A percentile compares a stretch with the other conserved stretches of the same genome.
Conservation (phyloP, 2,888 invertebrate genomes). For the Vesta saturnalis region DNA sequence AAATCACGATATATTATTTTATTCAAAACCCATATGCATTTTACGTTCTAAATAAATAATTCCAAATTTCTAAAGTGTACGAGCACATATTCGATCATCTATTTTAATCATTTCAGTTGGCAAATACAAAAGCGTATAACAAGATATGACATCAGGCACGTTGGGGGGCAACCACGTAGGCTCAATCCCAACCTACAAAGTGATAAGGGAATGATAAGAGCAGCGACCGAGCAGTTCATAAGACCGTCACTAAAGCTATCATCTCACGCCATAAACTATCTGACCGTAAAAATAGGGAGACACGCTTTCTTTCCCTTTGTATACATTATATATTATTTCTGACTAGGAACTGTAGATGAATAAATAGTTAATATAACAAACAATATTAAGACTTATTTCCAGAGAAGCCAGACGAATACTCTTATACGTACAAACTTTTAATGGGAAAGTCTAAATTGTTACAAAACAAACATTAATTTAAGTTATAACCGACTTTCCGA, state of each 20-base stretch:
- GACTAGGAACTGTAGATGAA: too few relatives aligned
- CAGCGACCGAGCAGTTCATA: conserved; percentile 53
- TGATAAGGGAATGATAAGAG: conserved; percentile 55
- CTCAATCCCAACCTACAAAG: conserved; percentile 51
- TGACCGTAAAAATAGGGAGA: conserved; percentile 58
- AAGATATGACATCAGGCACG: conserved; percentile 32
- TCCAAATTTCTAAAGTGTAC: neutral
- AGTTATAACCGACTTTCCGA: neutral
- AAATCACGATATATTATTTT: too few relatives aligned
- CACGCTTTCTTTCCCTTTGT: neutral
- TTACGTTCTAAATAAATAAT: neutral
- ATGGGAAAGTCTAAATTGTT: neutral
- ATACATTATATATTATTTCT: neutral
- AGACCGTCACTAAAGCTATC: conserved; percentile 59
- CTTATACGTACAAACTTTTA: neutral
- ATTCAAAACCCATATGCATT: too few relatives aligned
- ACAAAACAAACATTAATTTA: neutral
- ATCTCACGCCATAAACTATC: conserved; percentile 59
- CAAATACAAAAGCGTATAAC: conserved; percentile 32
- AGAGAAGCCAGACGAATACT: neutral
- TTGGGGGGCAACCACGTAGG: conserved; percentile 44
- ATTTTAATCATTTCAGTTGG: conserved; percentile 29
- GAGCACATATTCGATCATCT: conserved; percentile 17
- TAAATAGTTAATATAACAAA: neutral
- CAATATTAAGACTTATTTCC: neutral